Conservation (phyloP, 2,113 vertebrate species). For the Phalacrocorax aristotelis region DNA sequence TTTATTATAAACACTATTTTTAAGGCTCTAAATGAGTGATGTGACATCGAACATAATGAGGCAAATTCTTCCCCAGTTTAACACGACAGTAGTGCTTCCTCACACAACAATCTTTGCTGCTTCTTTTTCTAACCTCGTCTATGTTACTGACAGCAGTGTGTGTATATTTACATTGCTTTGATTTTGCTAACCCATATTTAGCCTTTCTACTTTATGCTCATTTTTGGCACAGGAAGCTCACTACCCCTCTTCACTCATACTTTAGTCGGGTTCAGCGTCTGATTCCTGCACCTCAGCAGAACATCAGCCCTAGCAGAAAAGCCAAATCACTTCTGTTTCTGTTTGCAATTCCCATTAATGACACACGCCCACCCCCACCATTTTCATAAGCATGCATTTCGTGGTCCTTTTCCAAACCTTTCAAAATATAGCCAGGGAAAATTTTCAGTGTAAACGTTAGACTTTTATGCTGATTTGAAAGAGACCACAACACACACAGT, state of each 20-base stretch:
- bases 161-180: background rate
- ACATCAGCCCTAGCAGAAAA: background rate
- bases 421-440: background rate
- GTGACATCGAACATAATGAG: background rate
- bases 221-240: background rate
- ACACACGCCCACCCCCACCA: background rate
- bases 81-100: background rate
- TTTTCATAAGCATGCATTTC: background rate
- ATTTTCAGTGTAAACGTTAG: background rate
- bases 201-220: background rate
- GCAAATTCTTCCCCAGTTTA: background rate
- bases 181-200: background rate
- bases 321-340: background rate
- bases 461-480: background rate
- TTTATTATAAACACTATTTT: slow-evolving; percentile 55
- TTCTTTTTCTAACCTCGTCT: background rate
- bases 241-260: background rate
- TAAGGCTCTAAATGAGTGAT: background rate
- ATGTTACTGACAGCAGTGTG: background rate
- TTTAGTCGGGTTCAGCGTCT: background rate
- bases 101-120: background rate
- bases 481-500: background rate
- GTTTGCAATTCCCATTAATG: background rate
- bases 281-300: background rate
- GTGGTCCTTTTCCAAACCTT: background rate